Evolutionary conservation across 2,888 invertebrate genomes (phyloP), one percentile per base, ranked within the genome.

Genomic region (Lithophane semibrunnea): DNA sequence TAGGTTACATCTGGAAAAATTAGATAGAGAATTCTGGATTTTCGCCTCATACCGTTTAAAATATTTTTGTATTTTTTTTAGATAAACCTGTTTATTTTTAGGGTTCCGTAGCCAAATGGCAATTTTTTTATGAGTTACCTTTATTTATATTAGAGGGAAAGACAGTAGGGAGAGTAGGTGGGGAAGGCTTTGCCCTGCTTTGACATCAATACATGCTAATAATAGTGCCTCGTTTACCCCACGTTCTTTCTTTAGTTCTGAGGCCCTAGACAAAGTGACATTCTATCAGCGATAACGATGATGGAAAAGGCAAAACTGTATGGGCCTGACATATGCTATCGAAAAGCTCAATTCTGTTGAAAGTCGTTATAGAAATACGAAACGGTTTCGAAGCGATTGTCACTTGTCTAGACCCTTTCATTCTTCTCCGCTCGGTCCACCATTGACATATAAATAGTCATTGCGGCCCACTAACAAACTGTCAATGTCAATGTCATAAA

Each of bases 401-500:
- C n/a, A n/a, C n/a, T n/a, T n/a, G n/a, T n/a, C n/a, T n/a, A n/a
- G n/a, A n/a, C n/a, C n/a, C n/a, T n/a, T n/a, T 29, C 29, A 29
- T 29, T 29, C 29, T 29, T 29, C 29, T 29, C 29, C 29, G 29
- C 29, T 29, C 29, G 29, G n/a, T n/a, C n/a, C n/a, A n/a, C n/a
- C n/a, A n/a, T n/a, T n/a, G n/a, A n/a, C n/a, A n/a, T n/a, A n/a
- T n/a, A n/a, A n/a, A n/a, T n/a, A n/a, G n/a, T n/a, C n/a, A n/a
- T n/a, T n/a, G n/a, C n/a, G n/a, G n/a, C n/a, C n/a, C n/a, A 70
- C 44, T 71, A 29, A 2, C 16, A 44, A 13, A 24, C 24, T 58
- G 60, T 60, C 60, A 54, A 24, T 76, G 76, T 80, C 80, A 81
- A 9, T 80, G 85, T 84, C 73, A 72, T 37, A 29, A 3, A 42